phyloP scores from a whole-genome alignment of 2,797 vertebrate genomes.

The Sylvilagus floridanus region DNA sequence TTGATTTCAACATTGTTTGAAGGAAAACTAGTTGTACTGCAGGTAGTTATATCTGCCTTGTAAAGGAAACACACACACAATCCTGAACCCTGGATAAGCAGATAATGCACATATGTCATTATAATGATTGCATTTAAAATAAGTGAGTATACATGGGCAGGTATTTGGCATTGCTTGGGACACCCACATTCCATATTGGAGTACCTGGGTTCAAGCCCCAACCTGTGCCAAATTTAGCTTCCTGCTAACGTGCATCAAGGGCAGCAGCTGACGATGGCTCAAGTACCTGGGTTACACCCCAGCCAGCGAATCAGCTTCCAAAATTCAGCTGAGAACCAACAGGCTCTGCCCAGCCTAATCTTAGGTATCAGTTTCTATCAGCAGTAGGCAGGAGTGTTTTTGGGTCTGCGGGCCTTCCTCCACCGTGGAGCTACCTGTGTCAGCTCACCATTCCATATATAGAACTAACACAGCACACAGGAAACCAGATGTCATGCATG shows the following conservation, averaged over 20 bases:
- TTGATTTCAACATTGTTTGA: not conserved
- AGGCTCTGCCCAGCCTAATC: not conserved
- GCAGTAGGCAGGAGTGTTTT: not conserved
- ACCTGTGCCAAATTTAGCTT: too few relatives aligned
- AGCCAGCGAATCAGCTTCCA: not conserved
- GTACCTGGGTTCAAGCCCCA: too few relatives aligned
- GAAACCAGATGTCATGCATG: not conserved
- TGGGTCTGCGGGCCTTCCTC: not conserved
- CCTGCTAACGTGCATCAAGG: too few relatives aligned
- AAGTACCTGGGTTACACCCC: too few relatives aligned
- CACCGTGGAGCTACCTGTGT: not conserved
- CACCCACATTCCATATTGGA: too few relatives aligned
- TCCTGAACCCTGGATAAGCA: not conserved
- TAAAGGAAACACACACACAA: not conserved
- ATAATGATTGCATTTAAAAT: slow-evolving; percentile 59
- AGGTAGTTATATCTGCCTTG: not conserved
- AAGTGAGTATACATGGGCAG: not conserved
- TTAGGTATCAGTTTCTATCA: not conserved
- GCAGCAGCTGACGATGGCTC: too few relatives aligned
- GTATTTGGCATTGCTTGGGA: too few relatives aligned
- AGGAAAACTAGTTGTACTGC: not conserved
- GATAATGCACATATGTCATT: not conserved
- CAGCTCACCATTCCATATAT: not conserved
- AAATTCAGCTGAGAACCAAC: not conserved
- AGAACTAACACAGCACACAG: not conserved